A percentile compares a stretch with the other conserved stretches of the same genome.
phyloP scores from a whole-genome alignment of 2,797 vertebrate species.

The Babyrousa celebensis region DNA sequence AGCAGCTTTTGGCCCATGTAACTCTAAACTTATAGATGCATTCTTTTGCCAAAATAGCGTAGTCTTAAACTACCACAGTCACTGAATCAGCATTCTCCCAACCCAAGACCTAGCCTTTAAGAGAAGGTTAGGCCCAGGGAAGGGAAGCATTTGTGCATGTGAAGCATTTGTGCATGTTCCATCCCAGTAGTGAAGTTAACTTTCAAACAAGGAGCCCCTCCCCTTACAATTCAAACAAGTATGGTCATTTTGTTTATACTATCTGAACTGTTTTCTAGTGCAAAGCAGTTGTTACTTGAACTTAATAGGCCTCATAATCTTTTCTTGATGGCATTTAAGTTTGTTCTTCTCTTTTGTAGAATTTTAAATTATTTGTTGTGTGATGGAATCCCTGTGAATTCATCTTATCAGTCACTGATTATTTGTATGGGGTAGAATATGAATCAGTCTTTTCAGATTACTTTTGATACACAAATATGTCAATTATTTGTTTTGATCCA shows the following conservation, averaged over 20 bases:
- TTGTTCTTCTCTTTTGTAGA: slow-evolving; percentile 28
- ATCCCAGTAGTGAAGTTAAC: neutral
- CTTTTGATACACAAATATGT: slow-evolving; percentile 64
- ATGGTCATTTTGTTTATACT: slow-evolving; percentile 27
- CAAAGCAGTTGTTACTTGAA: slow-evolving; percentile 59
- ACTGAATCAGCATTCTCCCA: neutral
- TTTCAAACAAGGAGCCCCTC: neutral
- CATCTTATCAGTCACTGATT: slow-evolving; percentile 6
- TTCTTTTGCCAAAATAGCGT: slow-evolving; percentile 54
- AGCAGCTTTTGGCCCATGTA: neutral
- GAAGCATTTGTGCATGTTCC: neutral
- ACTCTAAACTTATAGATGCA: neutral
- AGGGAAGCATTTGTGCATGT: neutral
- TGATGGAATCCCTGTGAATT: slow-evolving; percentile 43
- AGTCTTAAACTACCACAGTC: neutral
- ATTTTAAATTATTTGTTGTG: slow-evolving; percentile 64
- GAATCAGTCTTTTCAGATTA: slow-evolving; percentile 52
- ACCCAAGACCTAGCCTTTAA: neutral
- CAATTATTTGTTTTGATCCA: slow-evolving; percentile 66
- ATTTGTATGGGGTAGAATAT: slow-evolving; percentile 54
- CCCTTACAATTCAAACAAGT: neutral
- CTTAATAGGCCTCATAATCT: neutral
- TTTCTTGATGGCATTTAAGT: slow-evolving; percentile 41
- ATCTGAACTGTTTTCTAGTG: neutral
- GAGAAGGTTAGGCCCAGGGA: neutral